Evolutionary conservation across 1,140 invertebrate species (phyloP), one percentile per base, ranked within the genome.

Genomic region (Cepaea nemoralis): DNA sequence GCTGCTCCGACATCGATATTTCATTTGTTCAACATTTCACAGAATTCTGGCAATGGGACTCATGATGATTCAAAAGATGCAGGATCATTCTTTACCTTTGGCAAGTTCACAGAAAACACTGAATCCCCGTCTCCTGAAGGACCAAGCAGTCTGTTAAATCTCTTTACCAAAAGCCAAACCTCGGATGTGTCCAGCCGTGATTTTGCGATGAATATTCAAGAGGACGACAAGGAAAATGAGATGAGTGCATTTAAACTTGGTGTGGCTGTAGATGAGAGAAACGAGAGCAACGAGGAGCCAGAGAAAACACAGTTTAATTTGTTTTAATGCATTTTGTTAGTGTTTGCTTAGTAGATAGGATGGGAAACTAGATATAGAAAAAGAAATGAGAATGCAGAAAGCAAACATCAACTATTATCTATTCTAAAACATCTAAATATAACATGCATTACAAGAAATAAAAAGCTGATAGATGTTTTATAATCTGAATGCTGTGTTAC

Each of bases 271-370:
- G 50, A 22, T 55, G 22, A 24, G n/a, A 55, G 22, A 39, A 10
- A 31, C 33, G 59, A 63, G 59, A 63, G n/a, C 33, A 27, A 63
- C 3, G 59, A 63, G 59, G 59, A 63, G 33, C n/a, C n/a, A 63
- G 59, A 63, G 2, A 63, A 63, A 63, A n/a, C 59, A 45, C 42
- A 50, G 37, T 70, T 40, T 55, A 55, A 55, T 48, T 63, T 59
- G 37, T 77, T 55, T 77, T 63, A 19, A 33, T 31, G 19, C 8
- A 45, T 8, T 45, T 45, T n/a, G n/a, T n/a, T n/a, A n/a, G n/a
- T n/a, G n/a, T n/a, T n/a, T n/a, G n/a, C n/a, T n/a, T n/a, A n/a
- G n/a, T n/a, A n/a, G n/a, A n/a, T n/a, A n/a, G n/a, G n/a, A n/a
- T n/a, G n/a, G n/a, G n/a, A n/a, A n/a, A n/a, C n/a, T n/a, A n/a